Evolutionary conservation across 2,888 invertebrate species (phyloP).

Genomic region (Rhorus exstirpatorius): DNA sequence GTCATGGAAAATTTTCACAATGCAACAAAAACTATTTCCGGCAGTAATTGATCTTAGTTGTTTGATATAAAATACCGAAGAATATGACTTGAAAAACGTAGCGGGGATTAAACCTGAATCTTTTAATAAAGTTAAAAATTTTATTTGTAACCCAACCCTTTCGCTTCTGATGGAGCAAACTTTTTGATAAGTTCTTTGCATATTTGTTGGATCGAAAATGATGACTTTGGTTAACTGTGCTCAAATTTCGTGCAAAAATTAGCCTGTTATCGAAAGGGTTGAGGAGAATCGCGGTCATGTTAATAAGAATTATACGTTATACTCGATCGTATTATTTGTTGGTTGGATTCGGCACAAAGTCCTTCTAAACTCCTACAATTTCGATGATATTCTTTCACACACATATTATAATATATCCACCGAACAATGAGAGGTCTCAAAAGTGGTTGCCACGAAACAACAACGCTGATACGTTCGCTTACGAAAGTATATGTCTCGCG

Average conservation of each 20-base stretch:
- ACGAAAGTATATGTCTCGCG: conserved; percentile 58
- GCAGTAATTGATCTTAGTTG: not conserved
- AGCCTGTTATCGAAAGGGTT: not conserved
- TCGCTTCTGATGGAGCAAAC: not conserved
- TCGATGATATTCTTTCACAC: conserved; percentile 29
- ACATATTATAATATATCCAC: not conserved
- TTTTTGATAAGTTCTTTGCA: not conserved
- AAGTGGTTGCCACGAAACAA: conserved; percentile 15
- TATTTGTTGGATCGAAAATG: no score
- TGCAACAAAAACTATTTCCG: not conserved
- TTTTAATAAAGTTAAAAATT: not conserved
- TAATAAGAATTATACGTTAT: conserved; percentile 4
- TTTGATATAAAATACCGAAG: not conserved
- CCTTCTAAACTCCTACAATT: conserved; percentile 6
- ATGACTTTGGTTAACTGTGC: not conserved
- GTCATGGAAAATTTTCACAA: not conserved
- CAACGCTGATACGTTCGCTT: conserved; percentile 47
- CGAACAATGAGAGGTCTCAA: conserved; percentile 48
- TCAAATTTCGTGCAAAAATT: not conserved
- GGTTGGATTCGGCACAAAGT: conserved; percentile 23
- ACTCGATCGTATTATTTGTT: conserved; percentile 9
- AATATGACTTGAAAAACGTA: not conserved
- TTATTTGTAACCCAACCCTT: not conserved
- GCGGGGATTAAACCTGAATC: not conserved
- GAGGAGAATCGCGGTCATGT: not conserved